Evolutionary conservation across 1,140 invertebrate genomes (phyloP).

Genomic region (Eubasilissa regina): DNA sequence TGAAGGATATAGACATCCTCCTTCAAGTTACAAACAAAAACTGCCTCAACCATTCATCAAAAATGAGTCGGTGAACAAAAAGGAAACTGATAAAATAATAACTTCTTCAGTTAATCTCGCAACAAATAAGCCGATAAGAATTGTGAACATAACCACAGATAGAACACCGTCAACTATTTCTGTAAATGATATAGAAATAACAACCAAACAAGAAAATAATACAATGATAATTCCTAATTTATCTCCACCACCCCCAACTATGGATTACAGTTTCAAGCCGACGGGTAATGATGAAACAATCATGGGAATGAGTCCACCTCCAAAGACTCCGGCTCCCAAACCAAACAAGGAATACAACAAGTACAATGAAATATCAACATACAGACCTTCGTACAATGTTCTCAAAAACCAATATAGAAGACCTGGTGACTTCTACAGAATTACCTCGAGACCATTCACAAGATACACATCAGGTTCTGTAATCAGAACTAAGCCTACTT

Average conservation of each 20-base stretch:
- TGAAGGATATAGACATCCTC: conserved; percentile 2
- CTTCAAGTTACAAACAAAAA: conserved; percentile 41
- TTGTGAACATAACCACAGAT: conserved; percentile 64
- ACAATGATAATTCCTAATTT: conserved; percentile 68
- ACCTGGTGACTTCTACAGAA: conserved; percentile 61
- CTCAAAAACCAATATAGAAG: conserved; percentile 66
- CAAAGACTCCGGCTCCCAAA: conserved; percentile 64
- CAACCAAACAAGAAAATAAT: conserved; percentile 62
- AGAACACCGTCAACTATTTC: conserved; percentile 63
- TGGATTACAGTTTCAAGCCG: conserved; percentile 67
- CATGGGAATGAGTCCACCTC: conserved; percentile 71
- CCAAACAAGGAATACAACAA: conserved; percentile 64
- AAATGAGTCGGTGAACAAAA: conserved; percentile 62
- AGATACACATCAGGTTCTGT: conserved; percentile 55
- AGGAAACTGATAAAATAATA: conserved; percentile 68
- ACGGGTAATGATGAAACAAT: conserved; percentile 66
- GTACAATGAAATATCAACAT: conserved; percentile 70
- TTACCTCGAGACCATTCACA: conserved; percentile 54
- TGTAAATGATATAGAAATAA: conserved; percentile 62
- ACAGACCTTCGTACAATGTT: conserved; percentile 66
- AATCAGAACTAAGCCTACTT: conserved; percentile 47
- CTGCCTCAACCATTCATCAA: conserved; percentile 62
- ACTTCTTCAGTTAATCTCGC: conserved; percentile 68
- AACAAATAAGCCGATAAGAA: conserved; percentile 66
- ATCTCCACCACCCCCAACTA: conserved; percentile 68